Evolutionary conservation across 2,888 invertebrate species (phyloP).

Genomic region (Lithodes maja): DNA sequence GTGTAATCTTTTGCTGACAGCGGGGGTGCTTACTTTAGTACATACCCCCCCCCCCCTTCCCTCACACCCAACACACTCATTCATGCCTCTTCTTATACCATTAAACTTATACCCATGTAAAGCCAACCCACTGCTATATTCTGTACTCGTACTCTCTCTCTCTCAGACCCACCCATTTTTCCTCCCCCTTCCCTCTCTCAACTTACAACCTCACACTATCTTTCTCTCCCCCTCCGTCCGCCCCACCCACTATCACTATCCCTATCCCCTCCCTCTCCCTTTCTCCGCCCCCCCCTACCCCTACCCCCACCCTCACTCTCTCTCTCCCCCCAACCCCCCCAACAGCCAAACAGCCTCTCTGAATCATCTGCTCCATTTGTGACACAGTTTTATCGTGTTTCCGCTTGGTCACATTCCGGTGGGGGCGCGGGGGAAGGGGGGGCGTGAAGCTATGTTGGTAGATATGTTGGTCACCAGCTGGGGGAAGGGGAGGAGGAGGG

Average conservation of each 20-base stretch:
- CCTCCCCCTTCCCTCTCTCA: not conserved
- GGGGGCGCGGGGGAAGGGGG: not conserved
- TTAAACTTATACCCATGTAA: too few relatives aligned
- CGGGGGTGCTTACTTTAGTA: too few relatives aligned
- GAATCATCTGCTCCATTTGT: constrained; percentile 1
- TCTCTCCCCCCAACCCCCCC: not conserved
- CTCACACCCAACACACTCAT: too few relatives aligned
- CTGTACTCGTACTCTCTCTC: not conserved
- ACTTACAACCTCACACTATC: not conserved
- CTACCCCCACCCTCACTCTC: not conserved
- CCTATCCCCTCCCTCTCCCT: not conserved
- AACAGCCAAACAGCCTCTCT: not conserved
- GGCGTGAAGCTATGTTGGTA: not conserved
- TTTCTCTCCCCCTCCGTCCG: not conserved
- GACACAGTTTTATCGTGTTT: constrained; percentile 1
- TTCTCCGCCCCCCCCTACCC: not conserved
- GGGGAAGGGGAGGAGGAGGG: too few relatives aligned
- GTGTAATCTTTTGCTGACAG: too few relatives aligned
- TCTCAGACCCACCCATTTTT: not conserved
- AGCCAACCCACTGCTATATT: too few relatives aligned
- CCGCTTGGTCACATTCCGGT: not conserved
- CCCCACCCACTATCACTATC: not conserved
- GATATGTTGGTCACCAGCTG: too few relatives aligned
- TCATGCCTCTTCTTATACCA: too few relatives aligned
- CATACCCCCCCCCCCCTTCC: too few relatives aligned